These are phyloP conservation scores for Speoplatyrhinus poulsoni DNA, from an alignment of 2,113 vertebrate species.

Conservation along the genomic window DNA sequence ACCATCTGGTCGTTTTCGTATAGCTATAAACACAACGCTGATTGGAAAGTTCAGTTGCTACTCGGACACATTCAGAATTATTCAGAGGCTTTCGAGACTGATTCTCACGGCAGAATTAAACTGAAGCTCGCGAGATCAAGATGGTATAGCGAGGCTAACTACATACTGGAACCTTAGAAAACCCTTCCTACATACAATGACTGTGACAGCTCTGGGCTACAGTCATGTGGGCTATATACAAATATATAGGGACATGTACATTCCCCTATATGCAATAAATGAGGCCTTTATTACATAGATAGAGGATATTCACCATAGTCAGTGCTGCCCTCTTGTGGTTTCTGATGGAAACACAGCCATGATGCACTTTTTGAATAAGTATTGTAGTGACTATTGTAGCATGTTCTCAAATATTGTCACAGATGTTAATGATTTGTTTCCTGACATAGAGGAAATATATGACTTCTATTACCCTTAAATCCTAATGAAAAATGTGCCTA, in stretches of 20 bases:
- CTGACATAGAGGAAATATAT: conserved; percentile 1
- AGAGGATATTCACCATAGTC: conserved; percentile 14
- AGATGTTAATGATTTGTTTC: background rate
- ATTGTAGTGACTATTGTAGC: background rate
- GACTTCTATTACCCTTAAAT: background rate
- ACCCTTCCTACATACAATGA: conserved; percentile 32
- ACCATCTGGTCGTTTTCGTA: too few species aligned
- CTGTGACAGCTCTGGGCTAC: conserved; percentile 32
- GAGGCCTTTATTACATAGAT: background rate
- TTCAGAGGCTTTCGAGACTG: too few species aligned
- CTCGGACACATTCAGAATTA: too few species aligned
- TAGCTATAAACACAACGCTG: too few species aligned
- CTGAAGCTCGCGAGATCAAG: too few species aligned
- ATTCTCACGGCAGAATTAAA: too few species aligned
- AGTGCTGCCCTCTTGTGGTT: conserved; percentile 58
- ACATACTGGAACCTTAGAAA: conserved; percentile 34
- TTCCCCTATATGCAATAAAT: too few species aligned
- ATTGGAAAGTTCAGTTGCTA: too few species aligned
- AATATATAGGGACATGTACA: conserved; percentile 11
- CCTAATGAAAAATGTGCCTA: too few species aligned
- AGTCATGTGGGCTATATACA: conserved; percentile 23
- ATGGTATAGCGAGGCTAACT: too few species aligned
- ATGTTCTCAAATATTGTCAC: background rate
- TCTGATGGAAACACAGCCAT: conserved; percentile 24
- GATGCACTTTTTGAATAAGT: conserved; percentile 35